Conservation (phyloP, 2,113 vertebrate genomes). For the Pterocles gutturalis region DNA sequence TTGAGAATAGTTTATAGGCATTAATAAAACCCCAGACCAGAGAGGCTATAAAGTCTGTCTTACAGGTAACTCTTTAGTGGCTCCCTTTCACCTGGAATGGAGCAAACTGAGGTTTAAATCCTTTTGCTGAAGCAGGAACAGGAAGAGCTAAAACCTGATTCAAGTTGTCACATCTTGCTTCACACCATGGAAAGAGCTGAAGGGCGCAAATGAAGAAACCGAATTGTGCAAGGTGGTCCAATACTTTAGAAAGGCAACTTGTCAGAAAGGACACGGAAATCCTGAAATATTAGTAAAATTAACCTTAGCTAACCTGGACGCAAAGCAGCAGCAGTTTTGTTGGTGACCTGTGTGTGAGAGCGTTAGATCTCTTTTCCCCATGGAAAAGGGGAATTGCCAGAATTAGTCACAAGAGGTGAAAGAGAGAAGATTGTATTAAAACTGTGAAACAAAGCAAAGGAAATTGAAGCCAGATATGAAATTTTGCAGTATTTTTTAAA, state of each 20-base stretch:
- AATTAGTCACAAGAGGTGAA: neutral
- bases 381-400: neutral
- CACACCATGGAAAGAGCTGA: neutral
- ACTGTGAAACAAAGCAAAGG: neutral
- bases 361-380: neutral
- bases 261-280: neutral
- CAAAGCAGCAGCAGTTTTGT: neutral
- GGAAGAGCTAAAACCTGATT: neutral
- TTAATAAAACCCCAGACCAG: neutral
- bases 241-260: fast-evolving
- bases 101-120: neutral
- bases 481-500: neutral
- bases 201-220: neutral
- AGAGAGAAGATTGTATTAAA: neutral
- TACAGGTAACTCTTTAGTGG: neutral
- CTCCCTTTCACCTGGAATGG: neutral
- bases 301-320: neutral
- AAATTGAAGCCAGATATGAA: neutral
- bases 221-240: neutral
- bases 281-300: neutral
- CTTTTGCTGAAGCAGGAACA: neutral
- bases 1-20: neutral
- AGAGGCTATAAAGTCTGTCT: neutral
- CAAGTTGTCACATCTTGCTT: fast-evolving
- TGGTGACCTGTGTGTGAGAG: neutral